Conservation (phyloP, 2,797 vertebrate genomes). For the Chelidonichthys spinosus region DNA sequence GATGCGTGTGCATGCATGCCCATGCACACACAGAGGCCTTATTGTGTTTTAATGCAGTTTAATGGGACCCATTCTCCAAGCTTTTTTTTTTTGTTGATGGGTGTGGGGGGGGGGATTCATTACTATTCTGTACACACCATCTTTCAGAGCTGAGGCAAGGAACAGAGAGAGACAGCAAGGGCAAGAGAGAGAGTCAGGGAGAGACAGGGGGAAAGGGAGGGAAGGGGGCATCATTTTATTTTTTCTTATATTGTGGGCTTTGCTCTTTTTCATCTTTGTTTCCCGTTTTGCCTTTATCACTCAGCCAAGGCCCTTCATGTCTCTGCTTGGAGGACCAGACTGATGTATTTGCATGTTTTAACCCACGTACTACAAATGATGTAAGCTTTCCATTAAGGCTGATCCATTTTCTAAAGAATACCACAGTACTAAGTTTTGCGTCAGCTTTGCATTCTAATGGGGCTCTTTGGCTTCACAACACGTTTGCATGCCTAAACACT, state of each 20-base stretch:
- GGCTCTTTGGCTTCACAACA: constrained; percentile 7
- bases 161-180: constrained; percentile 50
- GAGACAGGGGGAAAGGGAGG: neutral
- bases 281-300: constrained; percentile 41
- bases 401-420: constrained; percentile 9
- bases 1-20: constrained; percentile 24
- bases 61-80: constrained; percentile 77
- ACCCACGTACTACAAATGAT: constrained; percentile 6
- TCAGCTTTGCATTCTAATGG: constrained; percentile 18
- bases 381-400: constrained; percentile 2
- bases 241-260: constrained; percentile 14
- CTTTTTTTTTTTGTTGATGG: constrained; percentile 32
- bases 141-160: constrained; percentile 64
- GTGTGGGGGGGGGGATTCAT: constrained; percentile 76
- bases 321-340: constrained; percentile 14
- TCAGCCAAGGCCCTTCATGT: constrained; percentile 21
- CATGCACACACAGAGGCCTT: constrained; percentile 67
- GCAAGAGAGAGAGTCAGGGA: constrained; percentile 17
- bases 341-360: constrained; percentile 36
- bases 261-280: constrained; percentile 12
- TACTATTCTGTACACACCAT: constrained; percentile 76
- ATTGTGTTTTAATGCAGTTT: constrained; percentile 86
- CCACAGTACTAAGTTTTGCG: constrained; percentile 2
- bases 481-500: constrained; percentile 31
- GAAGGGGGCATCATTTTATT: constrained; percentile 16